phyloP scores from a whole-genome alignment of 2,888 invertebrate species.

The Heliconius erato region DNA sequence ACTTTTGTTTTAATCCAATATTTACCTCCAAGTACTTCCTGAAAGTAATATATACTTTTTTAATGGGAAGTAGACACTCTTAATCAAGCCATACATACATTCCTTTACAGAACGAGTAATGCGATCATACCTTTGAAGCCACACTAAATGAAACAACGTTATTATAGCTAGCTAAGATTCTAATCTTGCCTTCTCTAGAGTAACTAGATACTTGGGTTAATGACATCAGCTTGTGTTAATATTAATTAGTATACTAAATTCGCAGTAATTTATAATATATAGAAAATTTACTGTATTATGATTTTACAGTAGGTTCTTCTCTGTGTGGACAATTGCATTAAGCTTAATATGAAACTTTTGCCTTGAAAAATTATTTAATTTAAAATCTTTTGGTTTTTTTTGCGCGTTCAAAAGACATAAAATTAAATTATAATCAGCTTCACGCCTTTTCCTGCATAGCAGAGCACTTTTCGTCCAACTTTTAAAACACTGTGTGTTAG shows the following conservation, averaged over 20 bases:
- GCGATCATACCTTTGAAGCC: background rate
- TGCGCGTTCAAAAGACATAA: too few relatives aligned
- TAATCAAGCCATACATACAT: background rate
- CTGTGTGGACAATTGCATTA: too few relatives aligned
- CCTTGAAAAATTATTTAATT: too few relatives aligned
- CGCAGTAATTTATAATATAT: too few relatives aligned
- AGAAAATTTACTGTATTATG: too few relatives aligned
- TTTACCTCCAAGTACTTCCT: too few relatives aligned
- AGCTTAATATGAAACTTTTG: too few relatives aligned
- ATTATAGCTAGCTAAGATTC: background rate
- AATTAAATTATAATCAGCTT: too few relatives aligned
- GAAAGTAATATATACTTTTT: background rate
- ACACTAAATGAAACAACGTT: constrained; percentile 6
- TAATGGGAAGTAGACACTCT: background rate
- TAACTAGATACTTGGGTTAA: background rate
- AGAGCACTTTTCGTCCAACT: background rate
- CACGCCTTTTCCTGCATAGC: too few relatives aligned
- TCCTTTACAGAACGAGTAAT: background rate
- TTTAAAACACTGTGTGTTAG: background rate
- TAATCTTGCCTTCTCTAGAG: background rate
- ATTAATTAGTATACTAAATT: background rate
- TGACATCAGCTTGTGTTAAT: background rate
- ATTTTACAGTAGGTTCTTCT: too few relatives aligned
- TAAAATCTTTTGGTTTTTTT: too few relatives aligned
- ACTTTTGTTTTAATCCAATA: too few relatives aligned